phyloP scores from a whole-genome alignment of 2,888 invertebrate genomes.

The Drosophila setosimentum region DNA sequence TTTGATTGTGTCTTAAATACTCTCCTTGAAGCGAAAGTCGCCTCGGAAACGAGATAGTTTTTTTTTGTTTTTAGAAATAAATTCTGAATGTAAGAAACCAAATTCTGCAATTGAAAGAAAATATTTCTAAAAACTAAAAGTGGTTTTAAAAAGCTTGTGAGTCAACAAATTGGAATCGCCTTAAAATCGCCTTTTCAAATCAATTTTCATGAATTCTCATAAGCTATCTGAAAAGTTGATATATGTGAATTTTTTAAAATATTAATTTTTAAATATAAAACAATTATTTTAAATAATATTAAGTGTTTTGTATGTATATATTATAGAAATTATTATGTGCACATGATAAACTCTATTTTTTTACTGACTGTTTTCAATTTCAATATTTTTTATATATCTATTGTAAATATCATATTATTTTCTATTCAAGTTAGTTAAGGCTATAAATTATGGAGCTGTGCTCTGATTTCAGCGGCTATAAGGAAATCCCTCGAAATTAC shows the following conservation, averaged over 20 bases:
- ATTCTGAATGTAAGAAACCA: neutral
- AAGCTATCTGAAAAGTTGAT: fast-evolving
- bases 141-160: too few relatives aligned
- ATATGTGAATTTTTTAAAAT: neutral
- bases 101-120: neutral
- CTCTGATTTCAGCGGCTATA: neutral
- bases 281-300: too few relatives aligned
- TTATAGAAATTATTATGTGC: neutral
- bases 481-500: constrained; percentile 43
- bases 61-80: neutral
- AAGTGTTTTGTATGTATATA: too few relatives aligned
- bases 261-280: neutral
- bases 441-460: neutral
- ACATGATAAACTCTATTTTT: neutral
- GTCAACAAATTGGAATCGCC: too few relatives aligned
- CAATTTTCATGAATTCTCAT: neutral
- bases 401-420: neutral
- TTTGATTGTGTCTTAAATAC: neutral
- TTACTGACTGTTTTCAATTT: neutral
- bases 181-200: neutral
- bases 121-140: neutral
- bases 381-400: neutral
- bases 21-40: neutral
- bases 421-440: neutral
- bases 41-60: neutral